Base-by-base conservation (phyloP, 2,888 invertebrate genomes). In the Eumacrocentrus americanus region DNA sequence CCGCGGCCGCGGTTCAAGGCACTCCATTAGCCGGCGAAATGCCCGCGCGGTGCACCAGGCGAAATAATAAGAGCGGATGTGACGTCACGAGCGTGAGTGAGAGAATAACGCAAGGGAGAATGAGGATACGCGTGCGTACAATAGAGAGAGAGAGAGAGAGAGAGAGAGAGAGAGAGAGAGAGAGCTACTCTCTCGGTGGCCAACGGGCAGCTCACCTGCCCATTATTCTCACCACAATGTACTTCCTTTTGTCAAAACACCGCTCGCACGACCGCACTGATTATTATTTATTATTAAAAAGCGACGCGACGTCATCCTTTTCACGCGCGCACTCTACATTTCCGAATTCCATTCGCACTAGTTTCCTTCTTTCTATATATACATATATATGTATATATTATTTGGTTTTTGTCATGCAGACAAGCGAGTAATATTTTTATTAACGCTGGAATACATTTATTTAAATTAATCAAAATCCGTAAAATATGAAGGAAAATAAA, bases 61-160 rank as follows among this genome's bases (percentile, higher is more conserved):
- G 62, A 70, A 70, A 73, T 73, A 75, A 74, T 73, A 71, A 69
- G 65, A 71, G 68, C 75, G 74, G 72, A 75, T 70, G 67, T 70
- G 67, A 70, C 66, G 70, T 70, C 63, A 63, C 38, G 47, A 55
- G 47, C 22, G 25, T 22, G 29, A 40, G 35, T 7, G 29, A 38
- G 44, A 23, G 38, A 34, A 40, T 25, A 18, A 46, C 34, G 38
- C 12, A 16, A 29, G 18, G 35, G 20, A 48, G 18, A 14, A 18
- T 12, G 16, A 11, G 25, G 34, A 34, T 40, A 58, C 58, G 44
- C 37, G 58, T 58, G 53, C 52, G 52, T 58, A 58, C 58, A 58
- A 58, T 58, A 42, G 11, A 42, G 42, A 11, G 42, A 42, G 38
- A 16, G 20, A 40, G 20, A 11, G n/a, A 9, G 42, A 18, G 18